Conservation (phyloP, 2,797 vertebrate genomes). For the Lacerta bilineata region DNA sequence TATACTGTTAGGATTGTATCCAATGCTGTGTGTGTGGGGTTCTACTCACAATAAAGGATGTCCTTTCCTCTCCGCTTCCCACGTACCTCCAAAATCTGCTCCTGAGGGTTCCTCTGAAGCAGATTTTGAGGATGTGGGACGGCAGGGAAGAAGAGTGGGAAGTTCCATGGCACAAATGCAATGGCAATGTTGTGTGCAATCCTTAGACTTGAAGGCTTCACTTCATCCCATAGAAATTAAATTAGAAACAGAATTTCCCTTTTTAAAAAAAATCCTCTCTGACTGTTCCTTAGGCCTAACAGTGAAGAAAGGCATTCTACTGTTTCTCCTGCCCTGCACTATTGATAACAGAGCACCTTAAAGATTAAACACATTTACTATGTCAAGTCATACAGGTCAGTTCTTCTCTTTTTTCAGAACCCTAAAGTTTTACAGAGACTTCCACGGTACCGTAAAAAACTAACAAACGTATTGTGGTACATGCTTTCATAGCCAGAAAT, state of each 20-base stretch:
- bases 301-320: neutral
- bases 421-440: neutral
- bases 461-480: neutral
- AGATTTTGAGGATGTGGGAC: no score
- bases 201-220: neutral
- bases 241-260: neutral
- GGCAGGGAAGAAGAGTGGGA: no score
- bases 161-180: no score
- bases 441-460: neutral
- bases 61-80: no score
- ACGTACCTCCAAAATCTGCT: no score
- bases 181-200: no score
- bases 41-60: no score
- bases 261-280: neutral
- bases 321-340: neutral
- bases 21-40: no score
- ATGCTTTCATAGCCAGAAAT: neutral
- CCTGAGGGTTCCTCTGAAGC: no score
- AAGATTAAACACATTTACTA: neutral
- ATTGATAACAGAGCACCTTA: neutral
- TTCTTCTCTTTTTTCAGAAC: neutral
- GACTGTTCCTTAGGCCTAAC: neutral
- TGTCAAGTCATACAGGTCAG: neutral
- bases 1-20: no score
- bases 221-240: neutral